Evolutionary conservation across 1,140 invertebrate species (phyloP).

Genomic region (Drosophila obscura): DNA sequence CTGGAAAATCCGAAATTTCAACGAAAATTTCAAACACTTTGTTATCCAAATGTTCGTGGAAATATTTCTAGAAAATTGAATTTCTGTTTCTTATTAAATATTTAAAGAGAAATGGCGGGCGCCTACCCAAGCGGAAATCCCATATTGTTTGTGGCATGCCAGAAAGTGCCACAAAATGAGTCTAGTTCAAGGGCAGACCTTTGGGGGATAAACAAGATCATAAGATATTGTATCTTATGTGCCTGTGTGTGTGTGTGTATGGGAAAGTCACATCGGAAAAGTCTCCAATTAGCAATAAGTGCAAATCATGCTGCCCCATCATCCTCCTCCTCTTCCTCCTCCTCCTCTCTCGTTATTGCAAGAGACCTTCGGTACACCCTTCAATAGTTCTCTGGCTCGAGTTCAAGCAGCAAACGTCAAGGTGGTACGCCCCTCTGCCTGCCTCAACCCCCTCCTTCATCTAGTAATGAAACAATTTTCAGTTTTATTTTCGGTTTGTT

Average conservation of each 20-base stretch:
- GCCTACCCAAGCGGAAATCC: conserved; percentile 1
- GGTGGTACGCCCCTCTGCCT: conserved; percentile 51
- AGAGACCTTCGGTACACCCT: conserved; percentile 69
- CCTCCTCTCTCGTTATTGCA: not conserved
- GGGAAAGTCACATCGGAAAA: conserved; percentile 6
- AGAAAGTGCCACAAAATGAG: not conserved
- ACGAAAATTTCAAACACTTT: conserved; percentile 22
- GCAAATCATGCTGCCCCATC: conserved; percentile 27
- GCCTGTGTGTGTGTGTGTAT: not conserved
- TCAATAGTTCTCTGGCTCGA: conserved; percentile 75
- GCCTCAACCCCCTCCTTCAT: conserved; percentile 10
- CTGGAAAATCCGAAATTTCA: conserved; percentile 32
- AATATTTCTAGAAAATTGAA: conserved; percentile 6
- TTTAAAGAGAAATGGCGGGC: not conserved
- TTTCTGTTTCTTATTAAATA: conserved; percentile 4
- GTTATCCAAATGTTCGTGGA: conserved; percentile 21
- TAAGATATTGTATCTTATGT: conserved; percentile 21
- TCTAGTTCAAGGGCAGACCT: conserved; percentile 24
- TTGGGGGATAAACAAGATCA: conserved; percentile 13
- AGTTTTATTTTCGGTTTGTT: conserved; percentile 66
- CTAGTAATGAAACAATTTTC: conserved; percentile 77
- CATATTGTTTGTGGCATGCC: conserved; percentile 27
- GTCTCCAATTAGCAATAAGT: conserved; percentile 39
- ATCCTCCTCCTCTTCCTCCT: not conserved
- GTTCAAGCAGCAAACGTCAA: conserved; percentile 79